Evolutionary conservation across 2,113 vertebrate genomes (phyloP).

Genomic region (Engystomops pustulosus): DNA sequence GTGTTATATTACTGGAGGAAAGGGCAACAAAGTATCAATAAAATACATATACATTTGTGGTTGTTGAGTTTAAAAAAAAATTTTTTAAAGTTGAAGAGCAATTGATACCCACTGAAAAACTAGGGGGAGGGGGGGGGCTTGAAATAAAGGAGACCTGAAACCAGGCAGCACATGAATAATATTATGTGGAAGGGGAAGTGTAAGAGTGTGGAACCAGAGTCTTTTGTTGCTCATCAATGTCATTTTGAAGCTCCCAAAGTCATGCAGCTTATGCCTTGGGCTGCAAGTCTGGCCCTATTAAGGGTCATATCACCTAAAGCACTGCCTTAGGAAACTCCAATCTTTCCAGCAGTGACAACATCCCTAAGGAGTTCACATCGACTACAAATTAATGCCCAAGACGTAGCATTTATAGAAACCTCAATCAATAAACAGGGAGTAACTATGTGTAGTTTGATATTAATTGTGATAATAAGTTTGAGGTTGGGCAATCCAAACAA

Average conservation of each 20-base stretch:
- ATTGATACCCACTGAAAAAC: too few relatives aligned
- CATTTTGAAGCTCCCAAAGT: neutral
- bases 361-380: neutral
- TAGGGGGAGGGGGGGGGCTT: too few relatives aligned
- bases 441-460: too few relatives aligned
- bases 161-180: neutral
- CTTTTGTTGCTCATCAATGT: neutral
- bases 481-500: too few relatives aligned
- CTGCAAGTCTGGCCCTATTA: neutral
- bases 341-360: neutral
- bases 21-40: too few relatives aligned
- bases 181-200: neutral
- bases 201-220: neutral
- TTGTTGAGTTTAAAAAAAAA: too few relatives aligned
- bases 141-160: neutral
- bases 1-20: too few relatives aligned
- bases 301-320: conserved; percentile 25
- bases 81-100: too few relatives aligned
- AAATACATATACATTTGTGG: too few relatives aligned
- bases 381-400: neutral
- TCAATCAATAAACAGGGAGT: neutral
- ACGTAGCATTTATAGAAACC: neutral
- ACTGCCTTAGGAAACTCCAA: conserved; percentile 18
- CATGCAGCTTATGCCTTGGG: conserved; percentile 25
- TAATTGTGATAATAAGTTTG: too few relatives aligned